phyloP scores from a whole-genome alignment of 2,888 invertebrate genomes.

The Endomychus coccineus region DNA sequence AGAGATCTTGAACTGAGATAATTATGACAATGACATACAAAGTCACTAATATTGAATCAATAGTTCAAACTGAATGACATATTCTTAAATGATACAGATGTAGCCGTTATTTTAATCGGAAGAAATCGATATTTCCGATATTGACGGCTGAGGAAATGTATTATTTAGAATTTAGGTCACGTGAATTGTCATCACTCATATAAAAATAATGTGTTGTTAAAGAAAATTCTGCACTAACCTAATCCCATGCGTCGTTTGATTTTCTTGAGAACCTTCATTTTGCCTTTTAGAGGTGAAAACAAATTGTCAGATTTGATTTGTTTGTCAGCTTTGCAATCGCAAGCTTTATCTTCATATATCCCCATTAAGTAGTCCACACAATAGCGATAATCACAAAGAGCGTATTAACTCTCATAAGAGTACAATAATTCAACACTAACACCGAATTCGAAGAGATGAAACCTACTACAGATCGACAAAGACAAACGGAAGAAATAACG shows the following conservation, averaged over 20 bases:
- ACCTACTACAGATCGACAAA: neutral
- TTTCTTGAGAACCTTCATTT: constrained; percentile 87
- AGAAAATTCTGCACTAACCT: constrained; percentile 54
- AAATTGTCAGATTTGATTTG: constrained; percentile 37
- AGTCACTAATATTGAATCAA: too few relatives aligned
- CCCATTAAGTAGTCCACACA: constrained; percentile 35
- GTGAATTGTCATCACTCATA: too few relatives aligned
- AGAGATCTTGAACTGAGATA: too few relatives aligned
- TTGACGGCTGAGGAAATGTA: too few relatives aligned
- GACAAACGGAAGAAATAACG: neutral
- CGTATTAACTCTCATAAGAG: neutral
- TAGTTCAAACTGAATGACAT: too few relatives aligned
- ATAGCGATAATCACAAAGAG: neutral
- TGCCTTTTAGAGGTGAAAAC: constrained; percentile 51
- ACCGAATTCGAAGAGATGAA: neutral
- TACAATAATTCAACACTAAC: neutral
- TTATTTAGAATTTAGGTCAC: too few relatives aligned
- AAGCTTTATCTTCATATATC: constrained; percentile 37
- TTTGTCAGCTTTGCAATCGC: constrained; percentile 37
- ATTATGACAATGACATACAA: too few relatives aligned
- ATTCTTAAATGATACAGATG: too few relatives aligned
- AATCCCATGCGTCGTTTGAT: constrained; percentile 81
- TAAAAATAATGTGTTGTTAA: too few relatives aligned
- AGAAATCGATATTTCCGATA: too few relatives aligned
- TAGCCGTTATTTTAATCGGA: too few relatives aligned